Evolutionary conservation across 2,113 vertebrate species (phyloP).

Genomic region (Ahaetulla prasina): DNA sequence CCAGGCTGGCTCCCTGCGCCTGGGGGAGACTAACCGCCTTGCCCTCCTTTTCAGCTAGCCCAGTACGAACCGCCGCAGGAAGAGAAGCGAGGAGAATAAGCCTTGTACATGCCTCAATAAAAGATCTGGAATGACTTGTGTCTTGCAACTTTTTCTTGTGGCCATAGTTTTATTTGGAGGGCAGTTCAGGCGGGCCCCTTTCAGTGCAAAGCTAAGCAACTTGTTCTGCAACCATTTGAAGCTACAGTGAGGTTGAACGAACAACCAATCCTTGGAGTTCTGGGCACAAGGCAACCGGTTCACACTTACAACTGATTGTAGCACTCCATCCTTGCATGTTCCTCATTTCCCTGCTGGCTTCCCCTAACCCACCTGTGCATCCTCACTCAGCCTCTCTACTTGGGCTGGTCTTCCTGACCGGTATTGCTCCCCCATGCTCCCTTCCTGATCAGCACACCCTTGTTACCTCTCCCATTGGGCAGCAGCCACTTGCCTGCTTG

Average conservation of each 20-base stretch:
- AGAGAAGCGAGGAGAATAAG: constrained; percentile 74
- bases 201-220: neutral
- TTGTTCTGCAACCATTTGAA: neutral
- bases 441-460: neutral
- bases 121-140: constrained; percentile 69
- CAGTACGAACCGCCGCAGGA: constrained; percentile 82
- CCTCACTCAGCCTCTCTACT: neutral
- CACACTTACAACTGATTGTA: neutral
- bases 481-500: neutral
- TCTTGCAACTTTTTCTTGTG: neutral
- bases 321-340: neutral
- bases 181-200: neutral
- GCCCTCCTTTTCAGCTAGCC: constrained; percentile 75
- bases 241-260: neutral
- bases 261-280: neutral
- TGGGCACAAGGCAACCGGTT: neutral
- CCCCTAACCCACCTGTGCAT: neutral
- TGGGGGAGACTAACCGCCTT: neutral
- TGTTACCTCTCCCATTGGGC: neutral
- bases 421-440: neutral
- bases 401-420: neutral
- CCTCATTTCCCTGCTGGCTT: neutral
- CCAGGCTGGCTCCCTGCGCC: rapidly evolving
- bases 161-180: neutral
- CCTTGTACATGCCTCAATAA: constrained; percentile 67